Evolutionary conservation across 30 jellyfish, hydroid and myxozoan genomes (phyloP).

Genomic region (Catostylus mosaicus): DNA sequence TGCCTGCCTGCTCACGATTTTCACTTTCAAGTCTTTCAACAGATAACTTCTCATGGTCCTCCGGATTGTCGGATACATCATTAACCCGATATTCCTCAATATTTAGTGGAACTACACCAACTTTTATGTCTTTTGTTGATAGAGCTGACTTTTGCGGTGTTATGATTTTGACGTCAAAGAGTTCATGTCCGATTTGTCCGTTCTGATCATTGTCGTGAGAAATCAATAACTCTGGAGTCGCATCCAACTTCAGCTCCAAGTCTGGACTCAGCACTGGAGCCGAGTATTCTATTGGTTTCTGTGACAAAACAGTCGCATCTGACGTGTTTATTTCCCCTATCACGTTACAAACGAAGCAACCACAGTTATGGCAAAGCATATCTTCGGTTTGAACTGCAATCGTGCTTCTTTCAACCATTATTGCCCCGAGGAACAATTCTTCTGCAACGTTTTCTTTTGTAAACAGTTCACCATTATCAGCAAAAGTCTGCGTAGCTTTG

Average conservation of each 20-base stretch:
- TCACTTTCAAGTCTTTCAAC: not conserved
- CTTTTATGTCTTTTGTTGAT: not conserved
- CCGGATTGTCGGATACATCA: not conserved
- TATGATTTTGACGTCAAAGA: not conserved
- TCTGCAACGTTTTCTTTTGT: not conserved
- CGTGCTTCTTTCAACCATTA: not conserved
- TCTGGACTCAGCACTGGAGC: not conserved
- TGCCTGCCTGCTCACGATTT: not conserved
- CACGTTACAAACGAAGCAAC: conserved; percentile 20
- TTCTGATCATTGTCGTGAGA: not conserved
- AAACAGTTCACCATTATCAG: not conserved
- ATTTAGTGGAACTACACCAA: not conserved
- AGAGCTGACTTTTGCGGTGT: not conserved
- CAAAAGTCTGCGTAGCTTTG: conserved; percentile 4
- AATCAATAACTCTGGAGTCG: not conserved
- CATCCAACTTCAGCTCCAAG: not conserved
- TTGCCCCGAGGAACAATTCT: not conserved
- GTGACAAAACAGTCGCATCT: not conserved
- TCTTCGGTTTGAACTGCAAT: conserved; percentile 10
- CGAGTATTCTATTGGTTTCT: not conserved
- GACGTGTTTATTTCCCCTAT: not conserved
- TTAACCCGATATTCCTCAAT: not conserved
- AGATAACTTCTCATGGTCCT: not conserved
- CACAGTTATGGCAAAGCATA: conserved; percentile 14
- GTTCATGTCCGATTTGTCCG: not conserved